phyloP scores from a whole-genome alignment of 2,888 invertebrate genomes.

The Drosophila borealis region DNA sequence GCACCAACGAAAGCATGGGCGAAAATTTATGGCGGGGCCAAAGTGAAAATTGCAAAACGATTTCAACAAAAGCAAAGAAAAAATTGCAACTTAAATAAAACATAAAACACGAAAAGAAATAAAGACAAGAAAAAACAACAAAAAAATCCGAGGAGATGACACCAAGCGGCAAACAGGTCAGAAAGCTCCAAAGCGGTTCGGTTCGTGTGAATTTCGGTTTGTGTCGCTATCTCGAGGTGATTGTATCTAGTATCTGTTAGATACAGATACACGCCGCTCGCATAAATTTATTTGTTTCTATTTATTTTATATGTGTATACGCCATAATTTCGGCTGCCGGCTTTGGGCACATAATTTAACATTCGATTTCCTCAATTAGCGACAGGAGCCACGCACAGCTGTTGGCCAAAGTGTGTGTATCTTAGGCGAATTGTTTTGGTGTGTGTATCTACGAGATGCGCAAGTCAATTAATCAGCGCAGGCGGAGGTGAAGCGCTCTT shows the following conservation, averaged over 20 bases:
- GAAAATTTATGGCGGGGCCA: constrained; percentile 57
- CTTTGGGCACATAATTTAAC: constrained; percentile 72
- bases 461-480: constrained; percentile 74
- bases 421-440: constrained; percentile 18
- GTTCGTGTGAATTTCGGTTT: constrained; percentile 60
- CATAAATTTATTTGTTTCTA: constrained; percentile 42
- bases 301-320: background rate
- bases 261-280: constrained; percentile 55
- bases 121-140: constrained; percentile 6
- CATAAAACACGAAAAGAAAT: constrained; percentile 18
- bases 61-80: constrained; percentile 33
- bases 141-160: constrained; percentile 49
- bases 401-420: constrained; percentile 18
- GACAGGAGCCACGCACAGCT: constrained; percentile 65
- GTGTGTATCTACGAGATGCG: constrained; percentile 62
- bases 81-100: constrained; percentile 39
- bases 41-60: constrained; percentile 65
- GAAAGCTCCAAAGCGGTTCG: constrained; percentile 23
- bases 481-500: constrained; percentile 50
- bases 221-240: constrained; percentile 37
- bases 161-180: constrained; percentile 55
- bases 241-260: constrained; percentile 42
- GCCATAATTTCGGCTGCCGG: background rate
- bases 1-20: constrained; percentile 24
- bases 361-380: constrained; percentile 81